These are phyloP conservation scores for Euplexia lucipara DNA, from an alignment of 2,888 invertebrate genomes.

Conservation along the genomic window DNA sequence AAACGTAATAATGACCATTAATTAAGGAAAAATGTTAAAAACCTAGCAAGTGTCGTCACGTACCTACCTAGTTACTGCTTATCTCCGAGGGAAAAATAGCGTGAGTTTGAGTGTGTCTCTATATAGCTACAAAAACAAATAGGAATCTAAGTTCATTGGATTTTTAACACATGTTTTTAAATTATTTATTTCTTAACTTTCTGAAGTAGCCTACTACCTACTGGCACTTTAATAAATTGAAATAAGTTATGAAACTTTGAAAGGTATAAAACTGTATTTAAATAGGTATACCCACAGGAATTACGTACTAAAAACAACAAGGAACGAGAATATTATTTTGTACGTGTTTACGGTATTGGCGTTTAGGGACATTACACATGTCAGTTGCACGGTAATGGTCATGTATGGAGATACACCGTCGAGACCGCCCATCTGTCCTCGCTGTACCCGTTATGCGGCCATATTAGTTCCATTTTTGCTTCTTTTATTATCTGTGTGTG, in stretches of 20 bases:
- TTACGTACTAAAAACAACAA: slow-evolving; percentile 28
- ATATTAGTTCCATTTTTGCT: slow-evolving; percentile 25
- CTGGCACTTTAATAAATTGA: background rate
- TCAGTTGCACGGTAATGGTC: slow-evolving; percentile 64
- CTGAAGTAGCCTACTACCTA: too few relatives aligned
- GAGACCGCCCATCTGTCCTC: slow-evolving; percentile 50
- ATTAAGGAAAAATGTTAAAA: too few relatives aligned
- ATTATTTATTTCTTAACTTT: background rate
- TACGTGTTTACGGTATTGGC: slow-evolving; percentile 57
- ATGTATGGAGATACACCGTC: slow-evolving; percentile 53
- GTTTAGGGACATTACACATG: slow-evolving; percentile 61
- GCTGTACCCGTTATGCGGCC: slow-evolving; percentile 13
- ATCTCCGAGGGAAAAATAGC: too few relatives aligned
- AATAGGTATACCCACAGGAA: background rate
- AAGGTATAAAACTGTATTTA: slow-evolving; percentile 9
- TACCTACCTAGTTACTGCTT: too few relatives aligned
- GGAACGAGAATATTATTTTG: slow-evolving; percentile 33
- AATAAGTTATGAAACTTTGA: background rate
- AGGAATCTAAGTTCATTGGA: too few relatives aligned
- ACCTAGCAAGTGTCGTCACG: too few relatives aligned
- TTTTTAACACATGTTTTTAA: background rate
- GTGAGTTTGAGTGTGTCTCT: too few relatives aligned
- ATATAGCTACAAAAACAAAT: too few relatives aligned
- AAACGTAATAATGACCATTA: too few relatives aligned
- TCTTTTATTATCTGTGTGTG: slow-evolving; percentile 8